Evolutionary conservation across 1,140 invertebrate species (phyloP), one percentile per base, ranked within the genome.

Genomic region (Nymphalis io): DNA sequence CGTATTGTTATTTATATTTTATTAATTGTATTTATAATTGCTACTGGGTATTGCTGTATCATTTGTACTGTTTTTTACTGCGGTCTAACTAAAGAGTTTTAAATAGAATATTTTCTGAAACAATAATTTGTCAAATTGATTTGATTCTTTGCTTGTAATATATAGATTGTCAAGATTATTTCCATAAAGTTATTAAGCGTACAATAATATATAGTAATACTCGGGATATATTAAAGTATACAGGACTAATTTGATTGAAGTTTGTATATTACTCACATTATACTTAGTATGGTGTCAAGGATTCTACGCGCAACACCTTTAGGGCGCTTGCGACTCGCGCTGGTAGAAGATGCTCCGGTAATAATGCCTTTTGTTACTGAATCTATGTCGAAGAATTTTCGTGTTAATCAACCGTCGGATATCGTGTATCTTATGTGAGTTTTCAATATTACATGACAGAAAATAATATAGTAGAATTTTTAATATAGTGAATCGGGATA

Each of bases 361-460:
- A 82, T 90, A 38, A 60, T 81, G 21, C 59, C 75, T 0, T 63
- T 89, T 5, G 21, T 88, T 0, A 85, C 80, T 21, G 81, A 88
- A 53, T 78, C 82, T 1, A 83, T 91, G 82, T 66, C 79, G 3
- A 69, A 74, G 42, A 88, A 79, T 61, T 90, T 90, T 59, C 70
- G 85, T 4, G 68, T 88, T 15, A 48, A 57, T 1, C 57, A 67
- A 12, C 16, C 44, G 8, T 18, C 55, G 20, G 82, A 88, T 60
- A 68, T 89, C 12, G 60, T 59, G 12, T 78, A 83, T 44, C 72
- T 91, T 44, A 83, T 91, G 89, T 90, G 67, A 84, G 85, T 72
- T 46, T n/a, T 5, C 27, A 2, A 33, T 33, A 33, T 60, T 21
- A 23, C 16, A 60, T n/a, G 2, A n/a, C 1, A 48, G 6, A 15